These are phyloP conservation scores for Caenorhabditis sulstoni DNA, from an alignment of 2,888 invertebrate species.

Conservation along the genomic window DNA sequence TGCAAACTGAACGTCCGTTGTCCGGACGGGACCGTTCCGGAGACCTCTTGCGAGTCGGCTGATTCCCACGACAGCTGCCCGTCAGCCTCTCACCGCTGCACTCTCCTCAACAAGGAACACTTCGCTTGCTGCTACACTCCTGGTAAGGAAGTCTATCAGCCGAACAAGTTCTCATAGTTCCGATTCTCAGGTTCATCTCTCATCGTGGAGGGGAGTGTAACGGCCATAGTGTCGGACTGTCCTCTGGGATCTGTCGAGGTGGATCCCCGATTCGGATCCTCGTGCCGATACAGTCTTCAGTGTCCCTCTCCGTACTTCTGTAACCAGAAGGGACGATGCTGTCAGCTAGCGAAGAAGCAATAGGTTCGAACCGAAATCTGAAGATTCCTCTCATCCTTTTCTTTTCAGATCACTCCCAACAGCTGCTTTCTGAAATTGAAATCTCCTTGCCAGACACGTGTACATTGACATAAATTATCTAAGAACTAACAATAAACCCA, in stretches of 20 bases:
- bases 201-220: constrained; percentile 29
- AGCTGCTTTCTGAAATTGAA: constrained; percentile 8
- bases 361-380: background rate
- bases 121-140: constrained; percentile 56
- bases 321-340: constrained; percentile 67
- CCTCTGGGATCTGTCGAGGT: constrained; percentile 65
- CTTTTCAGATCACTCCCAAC: constrained; percentile 22
- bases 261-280: constrained; percentile 63
- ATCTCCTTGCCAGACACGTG: constrained; percentile 48
- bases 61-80: constrained; percentile 62
- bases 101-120: constrained; percentile 37
- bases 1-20: constrained; percentile 64
- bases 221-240: constrained; percentile 46
- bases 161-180: background rate
- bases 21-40: constrained; percentile 70
- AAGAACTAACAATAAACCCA: constrained; percentile 40
- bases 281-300: constrained; percentile 70
- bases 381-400: background rate
- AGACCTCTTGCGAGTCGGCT: constrained; percentile 62
- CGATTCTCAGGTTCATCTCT: background rate
- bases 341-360: constrained; percentile 44
- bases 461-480: constrained; percentile 30
- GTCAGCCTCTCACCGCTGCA: constrained; percentile 66
- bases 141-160: background rate
- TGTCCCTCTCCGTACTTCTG: constrained; percentile 75